Evolutionary conservation across 2,113 vertebrate species (phyloP).

Genomic region (Dunckerocampus dactyliophorus): DNA sequence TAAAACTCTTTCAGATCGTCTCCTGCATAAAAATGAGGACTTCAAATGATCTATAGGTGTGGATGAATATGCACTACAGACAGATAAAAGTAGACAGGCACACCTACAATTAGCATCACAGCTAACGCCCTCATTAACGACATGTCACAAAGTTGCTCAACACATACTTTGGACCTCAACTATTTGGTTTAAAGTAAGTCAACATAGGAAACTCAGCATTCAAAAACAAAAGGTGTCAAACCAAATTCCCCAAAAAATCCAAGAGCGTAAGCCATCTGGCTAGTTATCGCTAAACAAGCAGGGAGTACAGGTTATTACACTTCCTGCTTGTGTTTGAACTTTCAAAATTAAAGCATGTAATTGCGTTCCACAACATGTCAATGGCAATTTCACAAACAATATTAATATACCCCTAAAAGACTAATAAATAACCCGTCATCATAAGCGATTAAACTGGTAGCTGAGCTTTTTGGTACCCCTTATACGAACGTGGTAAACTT

Average conservation of each 20-base stretch:
- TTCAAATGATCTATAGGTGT: no score
- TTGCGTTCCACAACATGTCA: neutral
- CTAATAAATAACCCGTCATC: neutral
- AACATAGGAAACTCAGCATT: neutral
- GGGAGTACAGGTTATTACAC: conserved; percentile 20
- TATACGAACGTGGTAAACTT: conserved; percentile 10
- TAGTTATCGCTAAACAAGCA: conserved; percentile 33
- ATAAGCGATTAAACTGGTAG: neutral
- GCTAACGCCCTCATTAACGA: conserved; percentile 2
- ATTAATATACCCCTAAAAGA: neutral
- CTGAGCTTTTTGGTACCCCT: no score
- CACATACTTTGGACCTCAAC: neutral
- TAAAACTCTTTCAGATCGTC: no score
- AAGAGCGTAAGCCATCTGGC: conserved; percentile 18
- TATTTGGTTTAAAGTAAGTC: neutral
- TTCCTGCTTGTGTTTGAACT: conserved; percentile 38
- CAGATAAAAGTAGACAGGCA: neutral
- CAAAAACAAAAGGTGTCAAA: neutral
- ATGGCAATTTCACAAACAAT: neutral
- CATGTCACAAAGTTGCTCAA: neutral
- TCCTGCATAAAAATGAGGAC: no score
- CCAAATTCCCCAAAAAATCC: conserved; percentile 16
- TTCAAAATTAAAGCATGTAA: conserved; percentile 53
- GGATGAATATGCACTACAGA: no score
- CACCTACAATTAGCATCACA: conserved; percentile 23